Evolutionary conservation across 2,113 vertebrate species (phyloP).

Genomic region (Ginglymostoma cirratum): DNA sequence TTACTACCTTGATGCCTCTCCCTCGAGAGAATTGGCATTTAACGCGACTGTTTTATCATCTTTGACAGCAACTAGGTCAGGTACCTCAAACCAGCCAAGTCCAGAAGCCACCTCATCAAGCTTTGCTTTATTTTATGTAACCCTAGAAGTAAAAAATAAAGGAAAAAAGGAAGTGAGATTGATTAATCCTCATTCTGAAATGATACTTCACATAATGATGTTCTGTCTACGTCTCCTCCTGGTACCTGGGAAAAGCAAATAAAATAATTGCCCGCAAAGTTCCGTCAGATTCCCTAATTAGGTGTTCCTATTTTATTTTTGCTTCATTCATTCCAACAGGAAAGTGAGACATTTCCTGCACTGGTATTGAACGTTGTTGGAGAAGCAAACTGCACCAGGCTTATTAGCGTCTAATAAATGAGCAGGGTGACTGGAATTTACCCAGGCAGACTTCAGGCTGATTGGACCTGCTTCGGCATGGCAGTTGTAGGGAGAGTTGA

Average conservation of each 20-base stretch:
- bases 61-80: neutral
- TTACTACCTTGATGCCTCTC: constrained; percentile 12
- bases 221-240: neutral
- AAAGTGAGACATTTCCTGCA: neutral
- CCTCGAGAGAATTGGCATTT: neutral
- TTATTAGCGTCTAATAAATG: neutral
- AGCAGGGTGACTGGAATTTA: neutral
- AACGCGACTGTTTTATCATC: constrained; percentile 21
- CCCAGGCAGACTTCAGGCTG: neutral
- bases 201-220: neutral
- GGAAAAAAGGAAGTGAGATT: neutral
- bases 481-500: neutral
- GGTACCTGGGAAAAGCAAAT: neutral
- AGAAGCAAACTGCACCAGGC: neutral
- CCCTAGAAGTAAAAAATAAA: neutral
- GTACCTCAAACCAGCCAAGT: neutral
- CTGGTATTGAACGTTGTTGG: neutral
- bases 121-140: neutral
- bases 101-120: neutral
- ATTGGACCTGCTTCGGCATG: neutral
- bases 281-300: neutral
- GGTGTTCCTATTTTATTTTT: neutral
- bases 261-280: neutral
- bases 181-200: neutral
- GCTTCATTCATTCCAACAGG: neutral